phyloP scores from a whole-genome alignment of 2,113 vertebrate species.

The Xenus cinereus region DNA sequence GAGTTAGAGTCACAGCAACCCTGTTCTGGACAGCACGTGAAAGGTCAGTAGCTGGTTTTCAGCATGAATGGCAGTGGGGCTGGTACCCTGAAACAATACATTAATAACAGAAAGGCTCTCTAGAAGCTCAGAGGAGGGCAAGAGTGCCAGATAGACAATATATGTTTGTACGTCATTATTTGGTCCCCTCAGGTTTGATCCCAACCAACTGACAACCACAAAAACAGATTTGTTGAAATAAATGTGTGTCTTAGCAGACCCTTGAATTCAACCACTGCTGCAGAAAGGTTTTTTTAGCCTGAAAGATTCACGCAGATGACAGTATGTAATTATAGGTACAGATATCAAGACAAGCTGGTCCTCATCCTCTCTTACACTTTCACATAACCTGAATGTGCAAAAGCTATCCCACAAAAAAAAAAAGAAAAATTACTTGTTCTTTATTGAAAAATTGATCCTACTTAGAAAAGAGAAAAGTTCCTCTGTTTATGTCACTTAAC shows the following conservation, averaged over 20 bases:
- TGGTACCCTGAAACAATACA: background rate
- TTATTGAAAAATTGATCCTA: background rate
- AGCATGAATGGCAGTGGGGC: background rate
- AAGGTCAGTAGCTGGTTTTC: background rate
- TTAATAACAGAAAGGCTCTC: background rate
- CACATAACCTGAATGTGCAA: background rate
- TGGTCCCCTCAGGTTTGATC: background rate
- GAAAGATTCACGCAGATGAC: background rate
- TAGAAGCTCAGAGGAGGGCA: background rate
- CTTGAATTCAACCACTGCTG: background rate
- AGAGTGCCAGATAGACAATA: background rate
- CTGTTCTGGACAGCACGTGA: background rate
- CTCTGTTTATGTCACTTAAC: background rate
- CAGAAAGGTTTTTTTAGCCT: background rate
- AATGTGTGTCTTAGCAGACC: background rate
- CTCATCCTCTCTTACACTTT: background rate
- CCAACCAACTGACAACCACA: background rate
- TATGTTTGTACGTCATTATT: background rate
- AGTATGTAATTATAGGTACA: background rate
- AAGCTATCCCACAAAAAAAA: background rate
- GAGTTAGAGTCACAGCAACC: background rate
- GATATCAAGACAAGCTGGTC: background rate
- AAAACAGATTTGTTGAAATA: background rate
- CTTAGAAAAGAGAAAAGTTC: background rate
- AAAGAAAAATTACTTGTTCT: background rate